Percentiles rank a stretch among this genome's conserved stretches.
Evolutionary conservation across 64 coral and sea anemone genomes (phyloP).

Genomic region (Hydrozoanthus tunicans): DNA sequence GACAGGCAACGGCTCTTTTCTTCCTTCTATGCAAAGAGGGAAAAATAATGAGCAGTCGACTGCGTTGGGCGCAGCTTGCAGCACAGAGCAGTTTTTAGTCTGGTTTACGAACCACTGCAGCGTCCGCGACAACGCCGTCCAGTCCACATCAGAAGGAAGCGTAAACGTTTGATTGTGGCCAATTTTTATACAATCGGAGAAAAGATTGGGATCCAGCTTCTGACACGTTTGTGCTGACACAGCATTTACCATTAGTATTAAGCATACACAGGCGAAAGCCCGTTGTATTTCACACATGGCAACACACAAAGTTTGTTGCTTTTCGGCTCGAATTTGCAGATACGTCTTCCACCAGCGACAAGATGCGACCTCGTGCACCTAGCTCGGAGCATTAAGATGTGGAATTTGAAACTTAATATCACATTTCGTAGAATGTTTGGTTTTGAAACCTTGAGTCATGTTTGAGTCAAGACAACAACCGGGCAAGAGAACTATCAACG

Average conservation of each 20-base stretch:
- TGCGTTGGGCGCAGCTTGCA: neutral
- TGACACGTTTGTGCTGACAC: constrained; percentile 34
- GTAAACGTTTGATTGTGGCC: constrained; percentile 50
- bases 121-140: neutral
- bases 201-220: constrained; percentile 26
- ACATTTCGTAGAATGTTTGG: too few relatives aligned
- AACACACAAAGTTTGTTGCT: neutral
- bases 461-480: too few relatives aligned
- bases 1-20: neutral
- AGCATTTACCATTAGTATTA: neutral
- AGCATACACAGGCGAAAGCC: neutral
- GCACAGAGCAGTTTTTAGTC: constrained; percentile 1
- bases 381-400: neutral
- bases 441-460: too few relatives aligned
- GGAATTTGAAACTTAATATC: neutral
- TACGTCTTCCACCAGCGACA: neutral
- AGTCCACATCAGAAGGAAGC: constrained; percentile 23
- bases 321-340: neutral
- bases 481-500: too few relatives aligned
- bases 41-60: constrained; percentile 15
- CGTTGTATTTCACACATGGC: constrained; percentile 10
- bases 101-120: neutral
- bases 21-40: constrained; percentile 40
- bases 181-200: constrained; percentile 22
- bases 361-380: neutral